Evolutionary conservation across 2,797 vertebrate genomes (phyloP), one percentile per base, ranked within the genome.

Genomic region (Lutjanus campechanus): DNA sequence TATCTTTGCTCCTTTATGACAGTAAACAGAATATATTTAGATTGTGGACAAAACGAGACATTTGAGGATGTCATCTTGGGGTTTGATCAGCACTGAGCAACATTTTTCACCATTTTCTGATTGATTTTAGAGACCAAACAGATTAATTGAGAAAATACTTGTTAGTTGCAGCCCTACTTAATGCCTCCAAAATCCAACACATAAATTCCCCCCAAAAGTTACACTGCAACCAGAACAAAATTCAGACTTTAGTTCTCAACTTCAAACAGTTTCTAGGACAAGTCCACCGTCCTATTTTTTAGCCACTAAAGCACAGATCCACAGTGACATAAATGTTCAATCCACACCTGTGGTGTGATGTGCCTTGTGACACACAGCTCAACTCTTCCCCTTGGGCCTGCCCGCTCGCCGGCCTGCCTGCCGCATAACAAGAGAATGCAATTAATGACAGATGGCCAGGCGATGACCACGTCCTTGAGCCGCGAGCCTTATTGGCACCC

Each of bases 391-490:
- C 94, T 94, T 85, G 94, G 95, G 92, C 78, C 69, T 59, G 79
- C 77, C 86, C 51, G 67, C 84, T 85, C 40, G 44, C 93, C 94
- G 83, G 65, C 85, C 87, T 20, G 81, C 85, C 82, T 73, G 87
- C 90, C 93, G 86, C 93, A 91, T 94, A 97, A 97, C 97, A 81
- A 95, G 95, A 97, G 95, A 96, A 94, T 92, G 94, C 96, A 96
- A 96, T 97, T 97, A 97, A 97, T 97, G 97, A 97, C 97, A 97
- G 97, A 97, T 97, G 97, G 96, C 96, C 96, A 49, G 86, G 95
- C 89, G 78, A 90, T 91, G 92, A 94, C 97, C 97, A 97, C 56
- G 96, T 98, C 97, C 97, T 98, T 98, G 96, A 97, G 93, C 96
- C 91, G 95, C 95, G 73, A 83, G 95, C 89, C 96, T 96, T 97